These are phyloP conservation scores for Chloromyia formosa DNA, from an alignment of 2,888 invertebrate species.

Conservation along the genomic window DNA sequence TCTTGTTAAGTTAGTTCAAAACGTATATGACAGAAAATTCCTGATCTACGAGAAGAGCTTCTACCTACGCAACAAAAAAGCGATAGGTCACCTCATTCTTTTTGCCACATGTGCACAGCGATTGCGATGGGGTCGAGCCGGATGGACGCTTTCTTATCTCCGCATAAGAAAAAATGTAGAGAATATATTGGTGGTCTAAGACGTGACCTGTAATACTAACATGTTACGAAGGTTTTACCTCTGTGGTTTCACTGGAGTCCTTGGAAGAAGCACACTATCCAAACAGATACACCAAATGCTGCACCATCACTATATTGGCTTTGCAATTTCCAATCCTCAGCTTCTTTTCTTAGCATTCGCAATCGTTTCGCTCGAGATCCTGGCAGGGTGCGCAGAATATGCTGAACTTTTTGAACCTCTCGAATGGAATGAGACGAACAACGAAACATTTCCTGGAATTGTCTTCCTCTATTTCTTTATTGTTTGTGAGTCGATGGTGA, in stretches of 20 bases:
- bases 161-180: background rate
- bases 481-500: background rate
- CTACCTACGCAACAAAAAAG: too few relatives aligned
- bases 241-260: background rate
- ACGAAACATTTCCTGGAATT: background rate
- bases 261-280: background rate
- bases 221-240: background rate
- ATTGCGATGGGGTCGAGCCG: too few relatives aligned
- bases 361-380: too few relatives aligned
- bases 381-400: too few relatives aligned
- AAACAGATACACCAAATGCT: constrained; percentile 7
- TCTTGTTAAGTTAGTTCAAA: too few relatives aligned
- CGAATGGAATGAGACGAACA: background rate
- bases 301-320: constrained; percentile 5
- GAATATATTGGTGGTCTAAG: background rate
- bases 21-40: too few relatives aligned
- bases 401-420: too few relatives aligned
- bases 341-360: background rate
- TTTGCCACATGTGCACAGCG: too few relatives aligned
- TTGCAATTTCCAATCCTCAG: background rate
- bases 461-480: constrained; percentile 9
- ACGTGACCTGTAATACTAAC: constrained; percentile 25
- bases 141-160: background rate
- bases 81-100: too few relatives aligned
- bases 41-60: too few relatives aligned